phyloP scores from a whole-genome alignment of 2,888 invertebrate genomes.

The Neoascia interrupta region DNA sequence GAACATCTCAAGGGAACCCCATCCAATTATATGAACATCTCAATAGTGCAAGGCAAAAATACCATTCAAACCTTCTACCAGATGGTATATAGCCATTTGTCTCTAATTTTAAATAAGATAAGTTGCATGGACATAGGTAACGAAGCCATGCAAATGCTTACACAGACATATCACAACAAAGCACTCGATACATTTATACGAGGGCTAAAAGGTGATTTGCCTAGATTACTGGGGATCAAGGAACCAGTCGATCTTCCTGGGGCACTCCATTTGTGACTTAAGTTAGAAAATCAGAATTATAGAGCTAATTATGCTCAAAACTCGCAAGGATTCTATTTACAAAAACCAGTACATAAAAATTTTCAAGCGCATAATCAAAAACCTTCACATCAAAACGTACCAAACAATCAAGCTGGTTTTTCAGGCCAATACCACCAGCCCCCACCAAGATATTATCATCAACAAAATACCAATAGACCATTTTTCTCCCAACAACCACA shows the following conservation, averaged over 20 bases:
- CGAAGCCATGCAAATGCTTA: not conserved
- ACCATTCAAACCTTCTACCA: conserved; percentile 19
- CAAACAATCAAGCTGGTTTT: no score
- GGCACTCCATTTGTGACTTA: conserved; percentile 12
- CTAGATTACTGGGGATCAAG: conserved; percentile 27
- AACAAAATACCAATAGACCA: no score
- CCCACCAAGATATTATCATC: no score
- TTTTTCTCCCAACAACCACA: no score
- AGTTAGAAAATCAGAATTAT: not conserved
- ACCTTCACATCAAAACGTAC: no score
- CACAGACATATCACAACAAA: conserved; percentile 22
- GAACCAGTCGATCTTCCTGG: conserved; percentile 18
- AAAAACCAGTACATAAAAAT: no score
- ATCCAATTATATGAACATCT: conserved; percentile 17
- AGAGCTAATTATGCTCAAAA: no score
- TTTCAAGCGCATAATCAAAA: no score
- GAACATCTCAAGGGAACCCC: conserved; percentile 11
- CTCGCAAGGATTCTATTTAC: no score
- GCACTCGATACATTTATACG: conserved; percentile 36
- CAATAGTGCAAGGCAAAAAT: conserved; percentile 11
- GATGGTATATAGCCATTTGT: conserved; percentile 16
- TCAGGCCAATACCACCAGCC: no score
- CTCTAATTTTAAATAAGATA: conserved; percentile 37
- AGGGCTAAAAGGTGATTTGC: conserved; percentile 23
- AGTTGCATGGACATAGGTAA: conserved; percentile 23